phyloP scores from a whole-genome alignment of 2,113 vertebrate species.

The Hemiscyllium ocellatum region DNA sequence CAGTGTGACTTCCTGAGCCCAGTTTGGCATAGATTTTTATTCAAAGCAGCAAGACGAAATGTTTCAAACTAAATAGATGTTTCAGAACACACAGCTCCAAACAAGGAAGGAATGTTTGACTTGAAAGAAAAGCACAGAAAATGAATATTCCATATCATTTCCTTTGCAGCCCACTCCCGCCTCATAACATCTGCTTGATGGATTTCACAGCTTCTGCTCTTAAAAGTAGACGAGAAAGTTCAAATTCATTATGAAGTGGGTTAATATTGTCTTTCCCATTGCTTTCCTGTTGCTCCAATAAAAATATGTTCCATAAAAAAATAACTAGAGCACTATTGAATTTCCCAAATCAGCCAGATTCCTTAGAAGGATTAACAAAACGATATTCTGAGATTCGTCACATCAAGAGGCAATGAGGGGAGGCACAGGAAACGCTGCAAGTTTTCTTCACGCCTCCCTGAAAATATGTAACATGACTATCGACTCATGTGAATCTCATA shows the following conservation, averaged over 20 bases:
- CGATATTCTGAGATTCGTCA: too few species aligned
- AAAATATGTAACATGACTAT: too few species aligned
- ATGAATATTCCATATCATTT: conserved; percentile 14
- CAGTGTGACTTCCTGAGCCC: not conserved
- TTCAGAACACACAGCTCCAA: not conserved
- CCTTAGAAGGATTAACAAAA: not conserved
- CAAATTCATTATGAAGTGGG: not conserved
- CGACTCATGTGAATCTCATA: too few species aligned
- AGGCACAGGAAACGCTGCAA: too few species aligned
- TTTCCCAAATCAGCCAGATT: not conserved
- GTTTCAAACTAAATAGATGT: not conserved
- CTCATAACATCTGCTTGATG: not conserved
- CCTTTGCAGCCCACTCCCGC: not conserved
- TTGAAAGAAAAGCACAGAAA: not conserved
- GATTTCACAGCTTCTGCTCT: not conserved
- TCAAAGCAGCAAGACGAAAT: not conserved
- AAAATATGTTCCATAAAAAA: not conserved
- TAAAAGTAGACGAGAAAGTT: not conserved
- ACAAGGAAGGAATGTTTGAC: not conserved
- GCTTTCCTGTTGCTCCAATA: not conserved
- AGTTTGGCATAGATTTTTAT: not conserved
- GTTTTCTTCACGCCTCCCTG: too few species aligned
- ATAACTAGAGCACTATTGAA: too few species aligned
- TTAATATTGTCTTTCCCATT: not conserved
- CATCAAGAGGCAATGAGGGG: too few species aligned